These are phyloP conservation scores for Iselma pallidipennis DNA, from an alignment of 2,888 invertebrate genomes.

Conservation along the genomic window DNA sequence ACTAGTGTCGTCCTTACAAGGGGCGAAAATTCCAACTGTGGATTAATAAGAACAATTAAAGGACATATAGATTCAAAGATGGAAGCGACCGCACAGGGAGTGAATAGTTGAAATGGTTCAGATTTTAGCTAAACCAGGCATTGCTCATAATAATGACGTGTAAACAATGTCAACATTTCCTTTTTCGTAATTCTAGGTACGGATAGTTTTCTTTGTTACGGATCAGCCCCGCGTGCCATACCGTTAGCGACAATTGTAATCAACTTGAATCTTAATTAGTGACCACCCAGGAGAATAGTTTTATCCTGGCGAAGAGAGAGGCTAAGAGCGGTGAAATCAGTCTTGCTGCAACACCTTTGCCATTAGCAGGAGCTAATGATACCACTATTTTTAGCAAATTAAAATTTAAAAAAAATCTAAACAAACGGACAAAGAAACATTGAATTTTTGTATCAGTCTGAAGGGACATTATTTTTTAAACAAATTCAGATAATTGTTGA, in stretches of 20 bases:
- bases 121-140: conserved; percentile 52
- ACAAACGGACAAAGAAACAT: background rate
- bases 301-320: conserved; percentile 49
- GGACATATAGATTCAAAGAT: conserved; percentile 47
- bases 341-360: conserved; percentile 52
- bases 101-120: conserved; percentile 56
- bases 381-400: conserved; percentile 50
- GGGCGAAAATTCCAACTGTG: conserved; percentile 43
- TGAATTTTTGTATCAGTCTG: background rate
- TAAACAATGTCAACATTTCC: conserved; percentile 52
- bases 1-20: conserved; percentile 37
- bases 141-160: conserved; percentile 54
- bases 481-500: background rate
- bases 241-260: conserved; percentile 59
- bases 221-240: conserved; percentile 54
- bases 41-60: conserved; percentile 49
- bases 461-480: background rate
- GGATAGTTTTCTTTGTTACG: conserved; percentile 52
- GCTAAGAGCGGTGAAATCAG: conserved; percentile 48
- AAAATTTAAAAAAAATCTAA: conserved; percentile 28
- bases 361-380: conserved; percentile 57
- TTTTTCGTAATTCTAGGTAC: conserved; percentile 55
- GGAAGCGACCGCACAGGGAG: conserved; percentile 52
- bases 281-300: conserved; percentile 57
- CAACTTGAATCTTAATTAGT: conserved; percentile 59